phyloP scores from a whole-genome alignment of 1,140 invertebrate genomes.

The Dufourea novaeangliae region DNA sequence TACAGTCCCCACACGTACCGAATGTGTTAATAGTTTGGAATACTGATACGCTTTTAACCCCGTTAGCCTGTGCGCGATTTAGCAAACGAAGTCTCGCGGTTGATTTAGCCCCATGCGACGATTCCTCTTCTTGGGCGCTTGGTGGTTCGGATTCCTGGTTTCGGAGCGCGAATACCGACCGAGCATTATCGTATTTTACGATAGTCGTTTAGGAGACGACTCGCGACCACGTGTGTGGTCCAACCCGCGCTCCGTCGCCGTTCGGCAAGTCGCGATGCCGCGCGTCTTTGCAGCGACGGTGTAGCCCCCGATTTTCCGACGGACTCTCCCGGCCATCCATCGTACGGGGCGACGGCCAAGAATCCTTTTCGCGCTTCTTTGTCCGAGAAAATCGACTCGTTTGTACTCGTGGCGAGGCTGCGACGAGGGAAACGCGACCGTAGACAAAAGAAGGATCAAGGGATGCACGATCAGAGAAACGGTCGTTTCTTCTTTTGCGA shows the following conservation, averaged over 20 bases:
- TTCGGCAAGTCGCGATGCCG: constrained; percentile 66
- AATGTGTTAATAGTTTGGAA: too few species aligned
- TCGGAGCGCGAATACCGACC: constrained; percentile 49
- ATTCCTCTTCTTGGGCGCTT: constrained; percentile 54
- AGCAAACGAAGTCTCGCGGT: constrained; percentile 8
- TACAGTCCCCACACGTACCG: too few species aligned
- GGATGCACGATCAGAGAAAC: background rate
- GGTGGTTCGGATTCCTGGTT: constrained; percentile 48
- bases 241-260: constrained; percentile 55
- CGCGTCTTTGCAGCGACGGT: background rate
- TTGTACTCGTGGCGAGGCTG: too few species aligned
- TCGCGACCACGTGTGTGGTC: constrained; percentile 66
- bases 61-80: background rate
- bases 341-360: background rate
- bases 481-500: too few species aligned
- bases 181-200: constrained; percentile 77
- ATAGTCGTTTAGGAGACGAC: constrained; percentile 71
- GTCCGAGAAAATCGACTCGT: background rate
- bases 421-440: background rate
- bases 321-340: too few species aligned
- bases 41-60: background rate
- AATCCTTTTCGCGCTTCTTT: background rate
- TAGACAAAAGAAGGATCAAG: background rate
- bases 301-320: constrained; percentile 2
- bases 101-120: constrained; percentile 46